Evolutionary conservation across 2,797 vertebrate genomes (phyloP), one percentile per base, ranked within the genome.

Genomic region (Malurus leucopterus): DNA sequence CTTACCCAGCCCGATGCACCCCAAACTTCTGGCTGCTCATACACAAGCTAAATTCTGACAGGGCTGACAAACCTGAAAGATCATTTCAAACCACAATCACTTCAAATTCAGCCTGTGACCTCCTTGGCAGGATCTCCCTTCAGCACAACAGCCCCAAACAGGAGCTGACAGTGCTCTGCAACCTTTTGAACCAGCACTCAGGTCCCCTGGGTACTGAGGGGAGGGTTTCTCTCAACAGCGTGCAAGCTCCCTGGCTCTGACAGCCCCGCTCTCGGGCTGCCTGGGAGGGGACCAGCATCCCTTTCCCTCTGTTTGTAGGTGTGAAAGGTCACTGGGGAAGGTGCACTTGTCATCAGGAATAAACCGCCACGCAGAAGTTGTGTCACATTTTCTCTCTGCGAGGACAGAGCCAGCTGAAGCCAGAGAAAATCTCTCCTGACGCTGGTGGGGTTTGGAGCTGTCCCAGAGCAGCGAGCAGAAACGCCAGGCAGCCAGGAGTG

Each of bases 331-430:
- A 54, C 54, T 1, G 3, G 54, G 75, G 74, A 88, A 91, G 69
- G 53, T 62, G 58, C 81, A 77, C 86, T 86, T 92, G 91, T 94
- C 93, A 90, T 72, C 88, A 86, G 78, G 62, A 90, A 94, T 94
- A 92, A 95, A 47, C 50, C 0, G 0, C 15, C 6, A 54, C 20
- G 24, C 0, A 1, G 3, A 53, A 50, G 77, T 51, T 44, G 64
- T 76, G 88, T 84, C 88, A 86, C 74, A 4, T 82, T 80, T 49
- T 44, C 80, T 84, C 82, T 49, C 85, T 7, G 38, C 46, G 69
- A 84, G 76, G 61, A 81, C 0, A 1, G 54, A 77, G 61, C 18
- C 51, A 51, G 88, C 46, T 72, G 63, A 83, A 89, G 80, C 9
- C 26, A 26, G 44, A 65, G 77, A 62, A 76, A 81, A 78, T 40